A percentile compares a stretch with the other conserved stretches of the same genome.
Evolutionary conservation across 1,140 invertebrate species (phyloP).

Genomic region (Pseudachorutes palmiensis): DNA sequence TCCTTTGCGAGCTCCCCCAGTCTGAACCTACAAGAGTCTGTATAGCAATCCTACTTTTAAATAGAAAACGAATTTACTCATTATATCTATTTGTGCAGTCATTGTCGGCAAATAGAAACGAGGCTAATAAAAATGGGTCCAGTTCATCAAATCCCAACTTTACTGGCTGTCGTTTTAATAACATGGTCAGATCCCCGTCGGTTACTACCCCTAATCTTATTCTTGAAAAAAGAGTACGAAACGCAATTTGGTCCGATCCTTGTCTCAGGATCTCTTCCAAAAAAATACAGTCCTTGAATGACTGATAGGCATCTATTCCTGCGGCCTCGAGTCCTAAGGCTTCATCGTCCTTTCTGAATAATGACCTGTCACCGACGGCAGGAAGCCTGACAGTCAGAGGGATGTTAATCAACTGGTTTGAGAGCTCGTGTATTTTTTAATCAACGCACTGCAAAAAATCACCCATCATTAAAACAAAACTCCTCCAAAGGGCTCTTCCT

Average conservation of each 20-base stretch:
- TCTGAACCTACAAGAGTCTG: background rate
- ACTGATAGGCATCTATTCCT: background rate
- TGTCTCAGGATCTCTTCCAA: background rate
- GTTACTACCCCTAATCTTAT: background rate
- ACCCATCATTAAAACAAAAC: background rate
- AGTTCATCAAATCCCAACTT: background rate
- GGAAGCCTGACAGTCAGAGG: background rate
- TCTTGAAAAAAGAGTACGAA: background rate
- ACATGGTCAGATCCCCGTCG: background rate
- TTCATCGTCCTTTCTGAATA: background rate
- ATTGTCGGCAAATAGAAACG: constrained; percentile 2
- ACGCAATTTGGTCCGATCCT: background rate
- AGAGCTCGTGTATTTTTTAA: too few species aligned
- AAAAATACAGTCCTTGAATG: background rate
- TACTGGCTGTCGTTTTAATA: background rate
- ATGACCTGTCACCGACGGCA: background rate
- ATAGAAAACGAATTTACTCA: too few species aligned
- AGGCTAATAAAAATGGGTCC: background rate
- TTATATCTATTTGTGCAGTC: background rate
- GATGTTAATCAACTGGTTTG: too few species aligned
- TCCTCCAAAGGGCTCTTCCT: background rate
- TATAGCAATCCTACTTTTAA: too few species aligned
- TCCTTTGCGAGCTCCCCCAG: background rate
- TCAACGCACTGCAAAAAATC: background rate
- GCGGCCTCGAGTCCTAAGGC: background rate